A percentile compares a stretch with the other conserved stretches of the same genome.
These are phyloP conservation scores for Crotalus viridis DNA, from an alignment of 2,113 vertebrate species.

Conservation along the genomic window DNA sequence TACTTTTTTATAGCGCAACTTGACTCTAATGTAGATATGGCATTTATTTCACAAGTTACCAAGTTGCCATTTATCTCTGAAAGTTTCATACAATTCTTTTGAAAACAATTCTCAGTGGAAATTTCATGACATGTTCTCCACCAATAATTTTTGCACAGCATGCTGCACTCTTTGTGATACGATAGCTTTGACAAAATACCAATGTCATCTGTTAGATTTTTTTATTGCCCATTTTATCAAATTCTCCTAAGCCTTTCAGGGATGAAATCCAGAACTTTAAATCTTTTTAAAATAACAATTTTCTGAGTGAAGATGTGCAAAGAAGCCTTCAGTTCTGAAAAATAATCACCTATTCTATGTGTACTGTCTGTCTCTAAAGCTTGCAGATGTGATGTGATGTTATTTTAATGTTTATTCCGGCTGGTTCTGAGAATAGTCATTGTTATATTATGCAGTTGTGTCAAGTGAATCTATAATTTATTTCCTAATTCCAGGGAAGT, in stretches of 20 bases:
- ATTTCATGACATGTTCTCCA: neutral
- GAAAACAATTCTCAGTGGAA: constrained; percentile 2
- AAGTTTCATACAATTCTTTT: neutral
- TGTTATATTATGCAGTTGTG: constrained; percentile 10
- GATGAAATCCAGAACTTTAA: constrained; percentile 16
- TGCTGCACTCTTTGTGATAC: neutral
- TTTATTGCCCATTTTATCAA: neutral
- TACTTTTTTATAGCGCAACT: neutral
- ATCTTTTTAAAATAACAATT: neutral
- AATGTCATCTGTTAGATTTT: neutral
- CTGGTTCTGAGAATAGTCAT: constrained; percentile 8
- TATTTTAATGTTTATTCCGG: constrained; percentile 19
- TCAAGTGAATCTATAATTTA: neutral
- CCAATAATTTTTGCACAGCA: neutral
- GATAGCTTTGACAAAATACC: constrained; percentile 9
- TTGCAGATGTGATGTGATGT: constrained; percentile 30
- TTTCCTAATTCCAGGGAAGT: neutral
- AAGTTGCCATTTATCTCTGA: neutral
- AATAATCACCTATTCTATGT: constrained; percentile 7
- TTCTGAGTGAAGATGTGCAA: constrained; percentile 16
- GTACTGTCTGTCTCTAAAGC: constrained; percentile 1
- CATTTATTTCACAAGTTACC: neutral
- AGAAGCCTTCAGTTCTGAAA: constrained; percentile 6
- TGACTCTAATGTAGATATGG: neutral
- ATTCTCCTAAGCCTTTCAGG: neutral